Conservation (phyloP, 2,797 vertebrate species). For the Malacoraja senta region DNA sequence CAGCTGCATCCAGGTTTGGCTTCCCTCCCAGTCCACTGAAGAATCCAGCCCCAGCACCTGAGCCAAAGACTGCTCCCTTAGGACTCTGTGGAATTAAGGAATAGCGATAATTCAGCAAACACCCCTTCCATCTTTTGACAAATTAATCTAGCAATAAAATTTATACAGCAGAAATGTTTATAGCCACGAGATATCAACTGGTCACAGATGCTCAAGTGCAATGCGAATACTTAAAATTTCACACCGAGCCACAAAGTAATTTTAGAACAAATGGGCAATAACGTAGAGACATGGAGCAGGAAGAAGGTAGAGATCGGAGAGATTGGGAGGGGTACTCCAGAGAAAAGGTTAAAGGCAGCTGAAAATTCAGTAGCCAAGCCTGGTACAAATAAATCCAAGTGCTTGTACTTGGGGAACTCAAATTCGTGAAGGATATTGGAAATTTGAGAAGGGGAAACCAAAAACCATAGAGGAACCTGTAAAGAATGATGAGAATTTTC, state of each 20-base stretch:
- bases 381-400: too few species aligned
- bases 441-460: neutral
- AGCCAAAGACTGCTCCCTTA: constrained; percentile 69
- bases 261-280: neutral
- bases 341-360: neutral
- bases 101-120: neutral
- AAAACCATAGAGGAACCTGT: neutral
- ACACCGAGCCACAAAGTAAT: neutral
- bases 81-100: constrained; percentile 52
- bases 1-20: constrained; percentile 88
- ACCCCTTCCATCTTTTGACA: neutral
- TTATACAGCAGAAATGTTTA: neutral
- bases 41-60: constrained; percentile 67
- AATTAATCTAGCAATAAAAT: neutral
- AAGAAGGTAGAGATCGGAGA: neutral
- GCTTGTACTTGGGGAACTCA: neutral
- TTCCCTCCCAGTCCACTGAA: constrained; percentile 93
- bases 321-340: too few species aligned
- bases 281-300: neutral
- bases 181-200: neutral
- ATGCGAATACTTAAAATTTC: neutral
- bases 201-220: neutral
- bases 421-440: neutral
- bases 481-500: neutral
- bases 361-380: neutral